Evolutionary conservation across 2,113 vertebrate species (phyloP), one percentile per base, ranked within the genome.

Genomic region (Arenaria interpres): DNA sequence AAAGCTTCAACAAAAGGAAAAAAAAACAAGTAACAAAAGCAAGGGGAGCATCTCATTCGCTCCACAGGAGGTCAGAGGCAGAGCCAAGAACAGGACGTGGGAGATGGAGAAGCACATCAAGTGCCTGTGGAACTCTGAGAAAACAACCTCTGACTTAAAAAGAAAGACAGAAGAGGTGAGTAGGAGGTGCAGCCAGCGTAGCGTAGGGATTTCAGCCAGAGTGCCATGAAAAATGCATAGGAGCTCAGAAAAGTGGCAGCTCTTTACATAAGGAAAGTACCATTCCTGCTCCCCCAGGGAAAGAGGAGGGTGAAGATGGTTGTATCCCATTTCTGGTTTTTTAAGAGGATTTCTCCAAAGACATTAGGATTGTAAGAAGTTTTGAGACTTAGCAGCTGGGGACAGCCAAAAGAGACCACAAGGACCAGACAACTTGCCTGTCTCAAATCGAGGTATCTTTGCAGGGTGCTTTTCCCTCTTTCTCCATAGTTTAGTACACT

Each of bases 101-200:
- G 60, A 77, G 23, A 39, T 14, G n/a, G 21, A 71, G 84, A 18
- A 74, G 45, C 45, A 37, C 32, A 43, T 16, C 25, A 24, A 37
- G n/a, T 12, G 24, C 2, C n/a, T 18, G 60, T 17, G 25, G n/a
- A 46, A 62, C 5, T 11, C 20, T 0, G 1, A 35, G 4, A 3
- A 54, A 62, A 22, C 30, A 17, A n/a, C 30, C 14, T 45, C 62
- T 19, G 2, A 24, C 54, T 68, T 20, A 21, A 60, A 80, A 46
- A 17, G 54, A 51, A 63, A 57, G 0, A 7, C n/a, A 46, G 53
- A 85, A 62, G 68, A 30, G 68, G 60, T 54, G 46, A 62, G 68
- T 0, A 25, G 39, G 54, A 86, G 53, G 28, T 14, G n/a, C 60
- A 46, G 45, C 10, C 82, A 59, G 53, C 4, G 1, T 12, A 39